Evolutionary conservation across 2,113 vertebrate genomes (phyloP).

Genomic region (Colinus virginianus): DNA sequence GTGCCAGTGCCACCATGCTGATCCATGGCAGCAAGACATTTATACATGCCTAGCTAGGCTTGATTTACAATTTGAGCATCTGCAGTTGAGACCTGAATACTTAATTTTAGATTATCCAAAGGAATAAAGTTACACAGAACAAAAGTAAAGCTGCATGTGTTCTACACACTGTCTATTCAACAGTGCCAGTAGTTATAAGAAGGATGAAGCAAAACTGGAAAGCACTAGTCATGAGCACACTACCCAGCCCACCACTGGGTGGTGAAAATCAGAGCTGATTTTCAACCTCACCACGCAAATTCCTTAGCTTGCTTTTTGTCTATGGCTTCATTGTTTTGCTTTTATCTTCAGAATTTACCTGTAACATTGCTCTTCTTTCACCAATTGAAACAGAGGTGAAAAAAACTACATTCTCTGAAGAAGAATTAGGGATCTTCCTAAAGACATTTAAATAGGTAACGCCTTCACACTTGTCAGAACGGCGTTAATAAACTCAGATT

Average conservation of each 20-base stretch:
- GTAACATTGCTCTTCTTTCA: not conserved
- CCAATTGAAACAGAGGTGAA: not conserved
- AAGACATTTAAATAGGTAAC: not conserved
- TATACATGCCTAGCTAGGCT: not conserved
- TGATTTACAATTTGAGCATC: not conserved
- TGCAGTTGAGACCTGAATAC: not conserved
- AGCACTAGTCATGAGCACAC: not conserved
- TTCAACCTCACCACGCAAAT: not conserved
- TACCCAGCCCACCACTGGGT: not conserved
- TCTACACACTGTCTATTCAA: not conserved
- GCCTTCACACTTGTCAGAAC: not conserved
- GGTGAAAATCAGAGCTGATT: not conserved
- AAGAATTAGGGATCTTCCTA: not conserved
- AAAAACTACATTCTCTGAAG: not conserved
- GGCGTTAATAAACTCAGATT: not conserved
- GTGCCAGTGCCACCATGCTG: not conserved
- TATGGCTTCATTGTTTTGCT: not conserved
- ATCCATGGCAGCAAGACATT: not conserved
- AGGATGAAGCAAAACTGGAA: not conserved
- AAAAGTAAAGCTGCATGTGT: not conserved
- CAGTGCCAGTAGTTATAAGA: not conserved
- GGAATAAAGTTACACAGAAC: not conserved
- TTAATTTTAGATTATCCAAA: not conserved
- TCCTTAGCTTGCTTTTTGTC: not conserved
- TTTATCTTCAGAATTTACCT: not conserved